Evolutionary conservation across 2,888 invertebrate species (phyloP).

Genomic region (Blera fallax): DNA sequence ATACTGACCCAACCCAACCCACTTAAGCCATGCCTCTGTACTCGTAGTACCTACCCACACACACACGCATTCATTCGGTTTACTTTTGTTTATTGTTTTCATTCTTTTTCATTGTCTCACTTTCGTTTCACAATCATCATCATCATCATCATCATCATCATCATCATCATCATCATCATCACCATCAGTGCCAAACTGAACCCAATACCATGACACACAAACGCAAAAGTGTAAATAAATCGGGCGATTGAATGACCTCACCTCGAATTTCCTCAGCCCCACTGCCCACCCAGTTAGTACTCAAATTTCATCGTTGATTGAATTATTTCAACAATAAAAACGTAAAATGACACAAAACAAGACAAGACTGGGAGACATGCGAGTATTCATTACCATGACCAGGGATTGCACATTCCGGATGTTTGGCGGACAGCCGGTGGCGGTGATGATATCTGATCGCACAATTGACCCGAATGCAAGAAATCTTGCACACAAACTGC

Average conservation of each 20-base stretch:
- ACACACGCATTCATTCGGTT: constrained; percentile 23
- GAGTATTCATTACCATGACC: background rate
- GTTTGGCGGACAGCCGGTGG: background rate
- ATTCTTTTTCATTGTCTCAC: constrained; percentile 3
- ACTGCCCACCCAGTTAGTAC: background rate
- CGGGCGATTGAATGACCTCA: constrained; percentile 29
- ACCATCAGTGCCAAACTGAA: background rate
- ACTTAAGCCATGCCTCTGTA: constrained; percentile 13
- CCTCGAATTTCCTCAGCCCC: background rate
- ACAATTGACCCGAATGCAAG: constrained; percentile 8
- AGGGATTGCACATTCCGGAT: constrained; percentile 18
- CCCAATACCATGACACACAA: constrained; percentile 9
- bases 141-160: no score
- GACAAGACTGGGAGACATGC: background rate
- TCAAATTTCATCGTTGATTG: constrained; percentile 31
- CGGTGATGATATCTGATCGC: background rate
- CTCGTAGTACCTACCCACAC: no score
- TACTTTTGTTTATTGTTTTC: constrained; percentile 7
- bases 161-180: no score
- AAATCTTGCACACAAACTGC: constrained; percentile 18
- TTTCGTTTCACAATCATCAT: constrained; percentile 39
- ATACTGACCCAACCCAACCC: constrained; percentile 65
- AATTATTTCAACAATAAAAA: constrained; percentile 30
- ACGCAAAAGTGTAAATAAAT: constrained; percentile 23
- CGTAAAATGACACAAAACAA: background rate